Conservation (phyloP, 92 coral and sea anemone species). For the Palythoa grandiflora region DNA sequence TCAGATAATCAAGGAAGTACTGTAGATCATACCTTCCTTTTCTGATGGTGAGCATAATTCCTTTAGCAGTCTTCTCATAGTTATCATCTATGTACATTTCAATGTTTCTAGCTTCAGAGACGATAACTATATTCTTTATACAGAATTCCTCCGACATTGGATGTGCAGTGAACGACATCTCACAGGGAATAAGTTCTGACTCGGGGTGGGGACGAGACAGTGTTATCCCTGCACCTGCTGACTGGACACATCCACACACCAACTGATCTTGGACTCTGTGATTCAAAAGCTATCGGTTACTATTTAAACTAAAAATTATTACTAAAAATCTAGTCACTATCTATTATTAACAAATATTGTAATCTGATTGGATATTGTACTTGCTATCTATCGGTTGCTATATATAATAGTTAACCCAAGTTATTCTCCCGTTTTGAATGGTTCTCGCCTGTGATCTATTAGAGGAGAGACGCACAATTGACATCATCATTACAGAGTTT, state of each 20-base stretch:
- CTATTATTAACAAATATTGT: neutral
- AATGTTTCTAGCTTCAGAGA: constrained; percentile 98
- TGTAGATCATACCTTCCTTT: constrained; percentile 78
- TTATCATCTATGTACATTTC: constrained; percentile 93
- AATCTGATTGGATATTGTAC: no score
- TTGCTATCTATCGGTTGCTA: no score
- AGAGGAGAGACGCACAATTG: no score
- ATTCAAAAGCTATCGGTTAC: neutral
- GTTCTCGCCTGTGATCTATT: no score
- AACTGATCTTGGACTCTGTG: constrained; percentile 93
- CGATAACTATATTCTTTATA: constrained; percentile 90
- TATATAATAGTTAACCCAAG: no score
- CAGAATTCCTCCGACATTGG: constrained; percentile 95
- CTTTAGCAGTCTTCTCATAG: constrained; percentile 93
- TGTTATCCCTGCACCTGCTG: constrained; percentile 90
- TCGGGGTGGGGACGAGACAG: constrained; percentile 82
- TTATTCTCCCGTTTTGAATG: no score
- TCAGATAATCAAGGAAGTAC: no score
- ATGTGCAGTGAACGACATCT: constrained; percentile 95
- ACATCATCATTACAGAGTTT: no score
- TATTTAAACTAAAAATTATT: neutral
- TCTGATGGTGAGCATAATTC: constrained; percentile 94
- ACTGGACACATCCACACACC: constrained; percentile 96
- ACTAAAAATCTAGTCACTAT: neutral
- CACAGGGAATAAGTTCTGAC: constrained; percentile 85